Evolutionary conservation across 2,113 vertebrate species (phyloP).

Genomic region (Lampris megalopsis): DNA sequence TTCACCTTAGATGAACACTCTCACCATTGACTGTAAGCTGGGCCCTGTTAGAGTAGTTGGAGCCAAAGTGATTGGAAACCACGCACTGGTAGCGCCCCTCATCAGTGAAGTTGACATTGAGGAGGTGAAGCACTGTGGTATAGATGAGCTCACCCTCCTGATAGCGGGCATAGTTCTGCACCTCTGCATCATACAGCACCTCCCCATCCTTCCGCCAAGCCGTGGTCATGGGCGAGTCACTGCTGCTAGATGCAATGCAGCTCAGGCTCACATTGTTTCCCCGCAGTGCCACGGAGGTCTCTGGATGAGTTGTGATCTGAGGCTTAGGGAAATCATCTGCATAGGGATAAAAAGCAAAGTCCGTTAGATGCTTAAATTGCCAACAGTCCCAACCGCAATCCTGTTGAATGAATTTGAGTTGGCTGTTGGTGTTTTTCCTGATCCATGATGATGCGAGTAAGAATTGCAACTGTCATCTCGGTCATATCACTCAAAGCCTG

Average conservation of each 20-base stretch:
- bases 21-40: conserved; percentile 97
- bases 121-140: conserved; percentile 91
- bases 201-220: conserved; percentile 98
- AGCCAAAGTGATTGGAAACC: conserved; percentile 98
- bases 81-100: conserved; percentile 98
- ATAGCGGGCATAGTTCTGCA: conserved; percentile 90
- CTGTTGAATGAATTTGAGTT: too few relatives aligned
- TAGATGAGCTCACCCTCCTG: conserved; percentile 90
- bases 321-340: conserved; percentile 98
- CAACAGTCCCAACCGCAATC: too few relatives aligned
- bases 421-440: not conserved
- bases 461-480: not conserved
- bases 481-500: too few relatives aligned
- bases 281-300: conserved; percentile 92
- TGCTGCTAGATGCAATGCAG: conserved; percentile 95
- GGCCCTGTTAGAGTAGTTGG: conserved; percentile 95
- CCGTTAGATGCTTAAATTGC: not conserved
- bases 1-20: conserved; percentile 22
- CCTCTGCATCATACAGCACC: conserved; percentile 89
- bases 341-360: not conserved
- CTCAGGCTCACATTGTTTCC: conserved; percentile 94
- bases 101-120: conserved; percentile 88
- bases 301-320: conserved; percentile 93
- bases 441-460: not conserved
- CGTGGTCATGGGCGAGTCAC: conserved; percentile 95